phyloP scores from a whole-genome alignment of 2,113 vertebrate genomes.

The Eidolon helvum region DNA sequence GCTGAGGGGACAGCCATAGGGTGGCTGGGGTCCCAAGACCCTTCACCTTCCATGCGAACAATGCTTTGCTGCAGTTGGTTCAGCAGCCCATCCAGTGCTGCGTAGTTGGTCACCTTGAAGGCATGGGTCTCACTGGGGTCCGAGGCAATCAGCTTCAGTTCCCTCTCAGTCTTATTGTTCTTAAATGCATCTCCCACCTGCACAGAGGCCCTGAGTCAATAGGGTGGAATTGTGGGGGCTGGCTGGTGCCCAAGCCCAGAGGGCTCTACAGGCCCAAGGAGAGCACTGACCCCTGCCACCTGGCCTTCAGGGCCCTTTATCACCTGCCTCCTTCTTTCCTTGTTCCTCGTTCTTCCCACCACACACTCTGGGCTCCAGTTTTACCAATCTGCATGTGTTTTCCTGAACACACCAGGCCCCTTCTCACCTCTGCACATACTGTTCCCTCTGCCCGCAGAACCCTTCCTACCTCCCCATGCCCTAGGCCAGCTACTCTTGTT shows the following conservation, averaged over 20 bases:
- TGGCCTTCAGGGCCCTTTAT: background rate
- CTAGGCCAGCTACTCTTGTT: background rate
- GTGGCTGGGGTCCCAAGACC: rapidly evolving
- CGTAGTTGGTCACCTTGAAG: constrained; percentile 84
- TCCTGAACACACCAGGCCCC: background rate
- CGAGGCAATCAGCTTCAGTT: constrained; percentile 84
- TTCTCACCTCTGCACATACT: background rate
- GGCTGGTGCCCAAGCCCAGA: rapidly evolving
- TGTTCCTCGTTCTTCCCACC: background rate
- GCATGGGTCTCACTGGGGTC: constrained; percentile 75
- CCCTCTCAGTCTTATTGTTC: background rate
- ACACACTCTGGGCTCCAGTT: background rate
- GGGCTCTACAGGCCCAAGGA: background rate
- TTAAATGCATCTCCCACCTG: constrained; percentile 83
- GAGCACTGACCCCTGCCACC: background rate
- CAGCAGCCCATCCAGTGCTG: constrained; percentile 80
- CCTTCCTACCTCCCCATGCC: background rate
- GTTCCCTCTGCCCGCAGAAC: background rate
- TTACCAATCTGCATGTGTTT: background rate
- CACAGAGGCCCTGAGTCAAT: background rate
- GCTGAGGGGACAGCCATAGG: background rate
- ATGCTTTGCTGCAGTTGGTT: constrained; percentile 80
- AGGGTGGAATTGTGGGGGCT: rapidly evolving
- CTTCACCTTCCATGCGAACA: constrained; percentile 83
- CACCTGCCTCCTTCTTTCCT: background rate